phyloP scores from a whole-genome alignment of 1,140 invertebrate genomes.

The Trinorchestia longiramus region DNA sequence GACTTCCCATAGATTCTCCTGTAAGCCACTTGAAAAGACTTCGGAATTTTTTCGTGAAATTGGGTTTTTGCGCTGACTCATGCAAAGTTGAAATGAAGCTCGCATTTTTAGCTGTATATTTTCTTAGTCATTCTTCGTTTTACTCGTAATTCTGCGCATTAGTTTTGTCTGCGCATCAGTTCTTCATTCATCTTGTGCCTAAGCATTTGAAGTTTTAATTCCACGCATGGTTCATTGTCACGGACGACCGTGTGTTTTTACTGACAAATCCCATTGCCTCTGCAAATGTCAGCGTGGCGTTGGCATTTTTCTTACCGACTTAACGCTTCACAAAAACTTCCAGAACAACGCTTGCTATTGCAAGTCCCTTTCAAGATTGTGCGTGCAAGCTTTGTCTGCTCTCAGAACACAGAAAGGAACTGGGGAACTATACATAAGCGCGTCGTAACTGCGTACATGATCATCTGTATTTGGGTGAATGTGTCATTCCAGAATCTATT shows the following conservation, averaged over 20 bases:
- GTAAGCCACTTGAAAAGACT: too few relatives aligned
- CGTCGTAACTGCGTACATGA: not conserved
- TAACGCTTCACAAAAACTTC: not conserved
- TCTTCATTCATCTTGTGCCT: not conserved
- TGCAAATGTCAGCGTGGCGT: not conserved
- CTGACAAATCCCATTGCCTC: not conserved
- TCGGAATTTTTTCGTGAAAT: too few relatives aligned
- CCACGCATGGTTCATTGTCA: not conserved
- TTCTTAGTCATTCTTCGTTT: too few relatives aligned
- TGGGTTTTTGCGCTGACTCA: too few relatives aligned
- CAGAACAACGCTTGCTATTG: not conserved
- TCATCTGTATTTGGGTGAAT: not conserved
- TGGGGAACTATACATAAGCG: not conserved
- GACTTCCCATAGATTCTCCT: too few relatives aligned
- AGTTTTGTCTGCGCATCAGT: not conserved
- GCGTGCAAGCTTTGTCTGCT: not conserved
- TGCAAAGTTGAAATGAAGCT: too few relatives aligned
- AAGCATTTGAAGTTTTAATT: not conserved
- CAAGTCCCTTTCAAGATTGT: not conserved
- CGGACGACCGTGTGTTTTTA: not conserved
- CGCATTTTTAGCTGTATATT: too few relatives aligned
- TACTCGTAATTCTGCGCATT: not conserved
- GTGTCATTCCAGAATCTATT: not conserved
- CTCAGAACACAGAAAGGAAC: not conserved
- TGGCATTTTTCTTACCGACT: not conserved